Percentiles rank a stretch among this genome's conserved stretches.
phyloP scores from a whole-genome alignment of 2,888 invertebrate species.

The Mycalesis mineus region DNA sequence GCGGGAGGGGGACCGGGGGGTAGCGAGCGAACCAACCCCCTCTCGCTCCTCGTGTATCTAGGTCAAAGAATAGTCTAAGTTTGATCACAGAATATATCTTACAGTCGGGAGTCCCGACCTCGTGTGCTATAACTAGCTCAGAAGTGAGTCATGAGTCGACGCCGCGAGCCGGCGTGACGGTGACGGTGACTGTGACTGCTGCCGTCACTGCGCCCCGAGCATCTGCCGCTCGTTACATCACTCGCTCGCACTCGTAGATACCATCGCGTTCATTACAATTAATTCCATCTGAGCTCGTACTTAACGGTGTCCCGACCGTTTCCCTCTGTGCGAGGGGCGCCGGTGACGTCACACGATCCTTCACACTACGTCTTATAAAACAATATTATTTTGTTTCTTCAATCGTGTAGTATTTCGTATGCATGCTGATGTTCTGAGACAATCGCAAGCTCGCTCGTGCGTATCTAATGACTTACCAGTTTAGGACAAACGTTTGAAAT shows the following conservation, averaged over 20 bases:
- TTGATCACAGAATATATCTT: too few relatives aligned
- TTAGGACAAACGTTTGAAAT: too few relatives aligned
- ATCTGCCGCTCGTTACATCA: neutral
- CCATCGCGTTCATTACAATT: neutral
- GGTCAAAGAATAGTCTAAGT: too few relatives aligned
- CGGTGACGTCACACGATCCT: neutral
- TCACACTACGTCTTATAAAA: too few relatives aligned
- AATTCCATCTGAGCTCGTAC: neutral
- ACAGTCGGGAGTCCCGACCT: too few relatives aligned
- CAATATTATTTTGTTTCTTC: too few relatives aligned
- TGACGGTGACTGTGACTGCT: neutral
- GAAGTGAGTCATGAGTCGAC: neutral
- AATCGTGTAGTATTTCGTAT: too few relatives aligned
- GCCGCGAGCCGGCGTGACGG: neutral
- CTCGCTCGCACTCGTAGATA: neutral
- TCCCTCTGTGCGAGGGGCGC: neutral
- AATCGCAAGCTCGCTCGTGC: too few relatives aligned
- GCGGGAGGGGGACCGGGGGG: neutral
- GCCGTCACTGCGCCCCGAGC: neutral
- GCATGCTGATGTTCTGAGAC: too few relatives aligned
- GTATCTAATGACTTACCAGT: too few relatives aligned
- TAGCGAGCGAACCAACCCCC: neutral
- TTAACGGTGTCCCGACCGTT: neutral
- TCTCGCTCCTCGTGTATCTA: neutral
- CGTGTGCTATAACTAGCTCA: too few relatives aligned